Conservation (phyloP, 2,113 vertebrate genomes). For the Hystrix cristata region DNA sequence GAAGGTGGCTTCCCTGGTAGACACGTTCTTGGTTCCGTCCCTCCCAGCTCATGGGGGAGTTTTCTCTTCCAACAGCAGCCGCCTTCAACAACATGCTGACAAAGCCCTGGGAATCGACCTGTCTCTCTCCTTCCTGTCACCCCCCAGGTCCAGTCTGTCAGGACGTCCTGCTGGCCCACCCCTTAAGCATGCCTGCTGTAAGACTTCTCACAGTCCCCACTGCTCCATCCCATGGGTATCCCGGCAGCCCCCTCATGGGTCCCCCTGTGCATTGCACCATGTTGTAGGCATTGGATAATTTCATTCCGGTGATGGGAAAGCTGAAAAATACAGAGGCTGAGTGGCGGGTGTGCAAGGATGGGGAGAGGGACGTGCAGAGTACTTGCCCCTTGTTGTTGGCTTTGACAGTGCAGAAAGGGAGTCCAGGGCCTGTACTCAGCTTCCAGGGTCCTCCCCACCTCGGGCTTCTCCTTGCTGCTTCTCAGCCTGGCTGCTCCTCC, state of each 20-base stretch:
- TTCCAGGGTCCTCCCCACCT: background rate
- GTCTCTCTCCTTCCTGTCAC: background rate
- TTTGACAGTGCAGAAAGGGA: background rate
- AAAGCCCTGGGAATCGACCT: background rate
- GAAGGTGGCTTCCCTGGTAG: background rate
- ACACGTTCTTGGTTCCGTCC: background rate
- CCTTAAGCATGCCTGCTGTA: background rate
- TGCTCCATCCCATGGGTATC: background rate
- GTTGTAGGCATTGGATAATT: background rate
- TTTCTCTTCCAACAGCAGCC: background rate
- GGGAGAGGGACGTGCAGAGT: too few relatives aligned
- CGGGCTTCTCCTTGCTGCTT: background rate
- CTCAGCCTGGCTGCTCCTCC: background rate
- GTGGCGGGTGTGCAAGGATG: background rate
- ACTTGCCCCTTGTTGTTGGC: background rate
- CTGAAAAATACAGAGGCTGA: background rate
- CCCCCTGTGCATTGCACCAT: background rate
- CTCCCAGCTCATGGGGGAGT: background rate
- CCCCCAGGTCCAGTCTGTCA: background rate
- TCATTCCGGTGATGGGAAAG: background rate
- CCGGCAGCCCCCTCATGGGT: rapidly evolving
- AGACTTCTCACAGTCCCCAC: background rate
- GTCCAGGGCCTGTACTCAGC: background rate
- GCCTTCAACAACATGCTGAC: background rate
- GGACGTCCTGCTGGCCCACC: background rate